These are phyloP conservation scores for Fulmarus glacialis DNA, from an alignment of 2,113 vertebrate genomes.

Conservation along the genomic window DNA sequence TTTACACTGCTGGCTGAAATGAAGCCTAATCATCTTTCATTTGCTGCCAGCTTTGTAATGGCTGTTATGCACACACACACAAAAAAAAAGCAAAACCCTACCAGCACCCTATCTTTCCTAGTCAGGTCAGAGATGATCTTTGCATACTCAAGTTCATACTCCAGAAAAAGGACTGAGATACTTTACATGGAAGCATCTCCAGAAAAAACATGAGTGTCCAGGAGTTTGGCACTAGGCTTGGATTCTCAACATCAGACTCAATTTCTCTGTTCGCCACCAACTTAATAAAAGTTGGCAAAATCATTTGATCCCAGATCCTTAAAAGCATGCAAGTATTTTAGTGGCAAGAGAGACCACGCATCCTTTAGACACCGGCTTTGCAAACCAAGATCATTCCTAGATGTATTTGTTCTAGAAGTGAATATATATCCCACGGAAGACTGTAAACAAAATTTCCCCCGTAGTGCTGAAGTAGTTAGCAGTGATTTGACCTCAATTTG, in stretches of 20 bases:
- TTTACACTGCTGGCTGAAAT: background rate
- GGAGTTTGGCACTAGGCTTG: background rate
- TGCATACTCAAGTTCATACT: background rate
- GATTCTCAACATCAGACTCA: background rate
- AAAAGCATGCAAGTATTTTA: background rate
- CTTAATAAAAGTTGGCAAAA: background rate
- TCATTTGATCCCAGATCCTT: background rate
- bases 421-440: background rate
- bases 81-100: background rate
- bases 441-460: background rate
- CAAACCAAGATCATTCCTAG: background rate
- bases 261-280: background rate
- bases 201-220: fast-evolving
- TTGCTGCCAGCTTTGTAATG: background rate
- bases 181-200: background rate
- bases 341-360: background rate
- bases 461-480: background rate
- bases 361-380: background rate
- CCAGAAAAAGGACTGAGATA: background rate
- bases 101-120: background rate
- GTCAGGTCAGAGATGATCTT: background rate
- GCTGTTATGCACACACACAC: background rate
- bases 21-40: background rate
- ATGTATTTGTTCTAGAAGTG: background rate
- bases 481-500: background rate